Conservation (phyloP, 2,888 invertebrate genomes). For the Oeneis ivallda region DNA sequence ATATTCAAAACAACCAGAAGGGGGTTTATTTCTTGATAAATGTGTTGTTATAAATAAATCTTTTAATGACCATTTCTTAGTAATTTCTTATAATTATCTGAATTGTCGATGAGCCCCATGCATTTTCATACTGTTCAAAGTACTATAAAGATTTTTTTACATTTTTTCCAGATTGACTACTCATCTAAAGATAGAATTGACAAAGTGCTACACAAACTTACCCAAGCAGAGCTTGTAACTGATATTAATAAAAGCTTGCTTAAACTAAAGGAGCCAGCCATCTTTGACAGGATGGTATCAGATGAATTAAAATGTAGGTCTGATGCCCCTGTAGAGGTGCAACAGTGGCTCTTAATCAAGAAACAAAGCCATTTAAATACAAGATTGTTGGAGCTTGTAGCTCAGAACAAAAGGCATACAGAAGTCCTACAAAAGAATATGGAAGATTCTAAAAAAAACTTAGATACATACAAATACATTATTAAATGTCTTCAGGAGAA, state of each 20-base stretch:
- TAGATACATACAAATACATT: constrained; percentile 67
- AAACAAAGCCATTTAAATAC: constrained; percentile 68
- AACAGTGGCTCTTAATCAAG: constrained; percentile 67
- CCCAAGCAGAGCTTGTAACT: constrained; percentile 60
- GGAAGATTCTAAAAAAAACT: constrained; percentile 53
- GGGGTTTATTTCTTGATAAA: too few relatives aligned
- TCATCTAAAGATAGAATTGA: constrained; percentile 49
- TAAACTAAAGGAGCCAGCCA: constrained; percentile 58
- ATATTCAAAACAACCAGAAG: too few relatives aligned
- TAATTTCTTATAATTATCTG: too few relatives aligned
- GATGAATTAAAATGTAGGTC: constrained; percentile 59
- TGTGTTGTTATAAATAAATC: too few relatives aligned
- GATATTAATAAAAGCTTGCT: constrained; percentile 58
- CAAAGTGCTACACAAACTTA: constrained; percentile 53
- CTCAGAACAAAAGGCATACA: constrained; percentile 62
- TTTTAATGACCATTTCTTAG: too few relatives aligned
- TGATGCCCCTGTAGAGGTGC: constrained; percentile 60
- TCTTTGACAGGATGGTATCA: constrained; percentile 57
- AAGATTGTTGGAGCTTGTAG: constrained; percentile 57
- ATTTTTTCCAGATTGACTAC: constrained; percentile 39
- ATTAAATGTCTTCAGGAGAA: constrained; percentile 74
- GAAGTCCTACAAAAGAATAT: constrained; percentile 60
- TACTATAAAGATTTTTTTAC: constrained; percentile 3
- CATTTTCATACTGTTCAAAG: too few relatives aligned
- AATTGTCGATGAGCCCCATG: too few relatives aligned